Base-by-base conservation (phyloP, 1,140 invertebrate genomes). In the Theocolax elegans region DNA sequence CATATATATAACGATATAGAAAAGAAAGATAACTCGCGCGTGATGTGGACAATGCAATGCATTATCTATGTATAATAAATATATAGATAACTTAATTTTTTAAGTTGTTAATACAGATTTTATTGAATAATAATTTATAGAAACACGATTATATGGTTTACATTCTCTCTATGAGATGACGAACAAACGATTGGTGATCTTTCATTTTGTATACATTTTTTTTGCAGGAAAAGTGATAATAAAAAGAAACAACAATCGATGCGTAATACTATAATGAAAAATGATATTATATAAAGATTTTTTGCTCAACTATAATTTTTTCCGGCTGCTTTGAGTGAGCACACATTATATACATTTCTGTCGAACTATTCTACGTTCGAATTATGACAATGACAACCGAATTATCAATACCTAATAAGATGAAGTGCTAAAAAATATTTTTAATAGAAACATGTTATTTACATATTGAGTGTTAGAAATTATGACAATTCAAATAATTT, bases 41-140 rank as follows among this genome's bases (percentile, higher is more conserved):
- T 70, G 67, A 68, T 59, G 56, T 56, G 71, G 35, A 62, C 35
- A 69, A 73, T 73, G 71, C 62, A 58, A 73, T 72, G 67, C 70
- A 71, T 60, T 70, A 65, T 75, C 54, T 69, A 56, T 67, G 67
- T 69, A 73, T 71, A 66, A 62, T 72, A 65, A 71, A 72, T 62
- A 73, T 51, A 31, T 77, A 75, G 60, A 71, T 72, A 54, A 54
- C 71, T 77, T 65, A 66, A 69, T 62, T 58, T 21, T n/a, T 10
- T 74, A 76, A 77, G 66, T 73, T 75, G 74, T 79, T 77, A 58
- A 76, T 75, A 79, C 49, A 78, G 71, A 78, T 75, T 70, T 77
- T 76, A 64, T 70, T 19, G 72, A 68, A 71, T 77, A 75, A 77
- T 76, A 75, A 77, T 78, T 78, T 77, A 77, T 76, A 74, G 67